Base-by-base conservation (phyloP, 2,888 invertebrate species). In the Automeris io region DNA sequence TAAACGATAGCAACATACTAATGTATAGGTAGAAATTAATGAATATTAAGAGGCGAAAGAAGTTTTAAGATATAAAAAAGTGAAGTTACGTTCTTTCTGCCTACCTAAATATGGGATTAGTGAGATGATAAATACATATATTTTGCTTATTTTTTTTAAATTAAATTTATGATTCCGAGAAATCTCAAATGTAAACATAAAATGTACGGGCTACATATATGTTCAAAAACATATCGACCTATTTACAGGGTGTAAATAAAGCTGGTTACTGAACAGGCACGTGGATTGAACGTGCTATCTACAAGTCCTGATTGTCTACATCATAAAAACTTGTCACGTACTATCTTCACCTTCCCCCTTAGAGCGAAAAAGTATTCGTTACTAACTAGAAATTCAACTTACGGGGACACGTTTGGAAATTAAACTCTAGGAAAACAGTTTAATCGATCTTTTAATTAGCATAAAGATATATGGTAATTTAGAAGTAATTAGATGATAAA, bases 241-340 rank as follows among this genome's bases (percentile, higher is more conserved):
- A 33, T 39, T 33, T 33, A 19, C 19, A 44, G 29, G 23, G 24
- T 31, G 35, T 42, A 43, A 40, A 59, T 52, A 57, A 49, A 47
- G 47, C 46, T 36, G 46, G 54, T 57, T 51, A 51, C 47, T 45
- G 61, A 67, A 61, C 50, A 62, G 62, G 56, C 61, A 62, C 57
- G 63, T 59, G 60, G 59, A 37, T 42, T 43, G 57, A 47, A 67
- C 70, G 66, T 61, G 66, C 55, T 51, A 57, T 63, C 64, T 52
- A 60, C 60, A 58, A 59, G 58, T 60, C 59, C 63, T 76, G 75
- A 73, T 76, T 76, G 68, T 76, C 60, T 70, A 71, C 64, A 75
- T 80, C 65, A 65, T 70, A 67, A 61, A 81, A 69, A 56, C 77
- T 54, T 46, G 63, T 78, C 83, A 81, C 79, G 80, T 78, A 45